Evolutionary conservation across 2,113 vertebrate species (phyloP), one percentile per base, ranked within the genome.

Genomic region (Budorcas taxicolor): DNA sequence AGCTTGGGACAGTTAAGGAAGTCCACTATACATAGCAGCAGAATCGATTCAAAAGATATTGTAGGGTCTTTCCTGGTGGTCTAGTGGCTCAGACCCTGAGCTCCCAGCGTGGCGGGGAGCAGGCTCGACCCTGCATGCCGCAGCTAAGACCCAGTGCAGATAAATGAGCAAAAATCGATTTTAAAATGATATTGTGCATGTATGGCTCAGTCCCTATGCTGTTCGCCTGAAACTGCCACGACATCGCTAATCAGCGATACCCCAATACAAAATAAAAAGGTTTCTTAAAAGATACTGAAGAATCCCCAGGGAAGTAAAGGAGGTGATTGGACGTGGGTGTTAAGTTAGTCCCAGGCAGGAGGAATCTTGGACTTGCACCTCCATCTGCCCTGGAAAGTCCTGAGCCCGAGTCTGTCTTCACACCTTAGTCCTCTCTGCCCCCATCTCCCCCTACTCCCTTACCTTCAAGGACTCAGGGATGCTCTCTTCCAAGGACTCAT

Each of bases 391-490:
- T 29, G 19, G 43, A 14, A 25, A 31, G 13, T 36, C 57, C 60
- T 58, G 67, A 85, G 9, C 31, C 57, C n/a, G 33, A 21, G 33
- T 23, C 33, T 57, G 5, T 52, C 52, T 16, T 50, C 7, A 29
- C 21, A 52, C 29, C 13, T 50, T 15, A 94, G 11, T 25, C 33
- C 15, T 57, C 33, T 45, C 43, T 14, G 2, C 27, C 43, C 12
- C 43, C 40, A 14, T 17, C 17, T 50, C 16, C 53, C 16, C 12
- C 27, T 36, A 2, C 45, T 47, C 10, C 53, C 76, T 95, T 40
- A 96, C 96, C 96, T 95, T 96, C 19, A 62, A 15, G 45, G 93
- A 92, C 31, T 92, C 96, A 36, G 93, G 96, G 29, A 40, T 52
- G 57, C 31, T 78, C 16, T 95, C 57, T 88, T 84, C 90, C 50